Evolutionary conservation across 2,113 vertebrate genomes (phyloP), one percentile per base, ranked within the genome.

Genomic region (Bos taurus): DNA sequence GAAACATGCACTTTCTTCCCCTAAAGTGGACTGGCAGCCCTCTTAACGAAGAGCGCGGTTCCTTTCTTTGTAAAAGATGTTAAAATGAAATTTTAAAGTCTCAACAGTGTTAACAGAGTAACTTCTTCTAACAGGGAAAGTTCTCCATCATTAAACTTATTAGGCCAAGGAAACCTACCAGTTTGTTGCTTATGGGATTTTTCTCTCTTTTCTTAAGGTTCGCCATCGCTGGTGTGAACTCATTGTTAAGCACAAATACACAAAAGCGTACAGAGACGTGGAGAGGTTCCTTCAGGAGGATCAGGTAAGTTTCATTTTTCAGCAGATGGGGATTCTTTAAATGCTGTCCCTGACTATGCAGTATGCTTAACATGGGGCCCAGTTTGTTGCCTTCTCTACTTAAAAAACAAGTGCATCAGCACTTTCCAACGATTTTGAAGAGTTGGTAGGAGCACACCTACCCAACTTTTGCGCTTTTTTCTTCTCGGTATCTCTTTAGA

Each of bases 161-260:
- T 0, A 23, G 74, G n/a, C 85, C 6, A 21, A 59, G 30, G 8
- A 48, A 40, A 19, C 6, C n/a, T 13, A 4, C 12, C 0, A 9
- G 6, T 10, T 13, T 25, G 52, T 15, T 40, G 30, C 91, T 95
- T 0, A 92, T 50, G 19, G n/a, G 23, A 2, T 30, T 40, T 57
- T 57, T 57, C 48, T 94, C 50, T 48, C 48, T 43, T 90, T 67
- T 71, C 43, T 50, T 19, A 40, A 99, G 99, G 99, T 99, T 94
- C 99, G 99, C 54, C 99, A 99, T 98, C 99, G 99, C 77, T 99
- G 99, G 99, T 99, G 99, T 98, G 99, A 99, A 95, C 99, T 99
- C 95, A 97, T 99, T 57, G 97, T 99, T 83, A 99, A 99, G 96
- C 99, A 99, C 81, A 99, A 98, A 46, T 97, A 99, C 40, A 90